Evolutionary conservation across 2,888 invertebrate species (phyloP).

Genomic region (Epistrophe grossulariae): DNA sequence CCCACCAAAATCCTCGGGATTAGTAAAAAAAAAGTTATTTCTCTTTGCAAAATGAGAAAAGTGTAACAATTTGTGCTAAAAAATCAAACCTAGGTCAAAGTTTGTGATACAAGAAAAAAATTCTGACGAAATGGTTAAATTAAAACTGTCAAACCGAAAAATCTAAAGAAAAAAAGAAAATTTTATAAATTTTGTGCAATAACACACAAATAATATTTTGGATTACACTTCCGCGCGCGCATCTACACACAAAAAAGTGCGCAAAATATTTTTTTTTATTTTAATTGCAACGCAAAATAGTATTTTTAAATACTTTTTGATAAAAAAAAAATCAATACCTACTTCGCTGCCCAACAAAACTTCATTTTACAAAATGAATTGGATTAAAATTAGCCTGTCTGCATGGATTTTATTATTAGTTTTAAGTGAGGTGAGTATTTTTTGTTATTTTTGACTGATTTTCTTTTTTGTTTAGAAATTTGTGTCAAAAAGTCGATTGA

Average conservation of each 20-base stretch:
- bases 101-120: constrained; percentile 53
- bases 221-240: constrained; percentile 25
- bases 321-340: constrained; percentile 10
- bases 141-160: constrained; percentile 54
- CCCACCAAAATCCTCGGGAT: constrained; percentile 33
- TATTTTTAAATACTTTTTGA: constrained; percentile 28
- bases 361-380: constrained; percentile 81
- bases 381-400: constrained; percentile 83
- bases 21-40: not conserved
- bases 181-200: constrained; percentile 41
- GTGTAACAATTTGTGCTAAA: constrained; percentile 69
- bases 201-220: constrained; percentile 34
- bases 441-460: not conserved
- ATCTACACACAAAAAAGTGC: constrained; percentile 17
- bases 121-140: constrained; percentile 72
- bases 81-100: constrained; percentile 24
- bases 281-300: constrained; percentile 8
- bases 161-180: not conserved
- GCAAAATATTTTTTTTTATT: constrained; percentile 12
- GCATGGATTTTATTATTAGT: constrained; percentile 83
- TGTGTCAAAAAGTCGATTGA: not conserved
- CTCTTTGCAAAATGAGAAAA: constrained; percentile 63
- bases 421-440: constrained; percentile 81
- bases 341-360: constrained; percentile 20
- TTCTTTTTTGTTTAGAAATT: not conserved